Evolutionary conservation across 2,797 vertebrate species (phyloP).

Genomic region (Arrhamphus sclerolepis): DNA sequence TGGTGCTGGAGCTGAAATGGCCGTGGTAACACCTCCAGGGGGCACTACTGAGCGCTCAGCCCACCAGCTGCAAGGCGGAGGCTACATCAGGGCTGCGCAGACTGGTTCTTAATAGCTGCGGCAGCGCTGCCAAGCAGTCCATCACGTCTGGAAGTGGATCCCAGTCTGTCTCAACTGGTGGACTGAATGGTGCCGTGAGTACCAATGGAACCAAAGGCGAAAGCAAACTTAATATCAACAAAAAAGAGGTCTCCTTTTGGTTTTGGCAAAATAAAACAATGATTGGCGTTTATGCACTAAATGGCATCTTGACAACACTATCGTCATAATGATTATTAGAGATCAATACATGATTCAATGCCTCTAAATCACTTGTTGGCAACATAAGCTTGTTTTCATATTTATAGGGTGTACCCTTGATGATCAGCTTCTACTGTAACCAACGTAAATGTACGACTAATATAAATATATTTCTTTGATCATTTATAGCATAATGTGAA

Average conservation of each 20-base stretch:
- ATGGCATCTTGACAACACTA: constrained; percentile 24
- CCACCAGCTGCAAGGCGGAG: background rate
- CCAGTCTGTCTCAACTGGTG: constrained; percentile 6
- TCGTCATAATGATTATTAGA: constrained; percentile 18
- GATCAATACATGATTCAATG: constrained; percentile 25
- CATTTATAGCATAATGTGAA: constrained; percentile 47
- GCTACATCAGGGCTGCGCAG: constrained; percentile 1
- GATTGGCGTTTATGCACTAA: background rate
- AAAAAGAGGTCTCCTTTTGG: background rate
- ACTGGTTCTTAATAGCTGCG: constrained; percentile 10
- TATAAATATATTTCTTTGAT: constrained; percentile 48
- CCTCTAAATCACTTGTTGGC: constrained; percentile 7
- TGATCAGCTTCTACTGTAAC: constrained; percentile 23
- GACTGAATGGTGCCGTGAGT: constrained; percentile 9
- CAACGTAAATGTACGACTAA: constrained; percentile 23
- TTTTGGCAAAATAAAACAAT: background rate
- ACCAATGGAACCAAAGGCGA: constrained; percentile 1
- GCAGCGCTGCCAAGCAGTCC: constrained; percentile 15
- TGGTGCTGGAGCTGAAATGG: background rate
- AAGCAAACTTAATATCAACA: background rate
- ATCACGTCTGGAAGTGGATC: constrained; percentile 19
- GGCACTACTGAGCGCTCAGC: constrained; percentile 10
- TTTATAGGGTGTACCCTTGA: constrained; percentile 21
- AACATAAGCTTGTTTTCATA: constrained; percentile 2
- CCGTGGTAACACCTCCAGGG: constrained; percentile 27